phyloP scores from a whole-genome alignment of 2,888 invertebrate species.

The Oscheius sp. region DNA sequence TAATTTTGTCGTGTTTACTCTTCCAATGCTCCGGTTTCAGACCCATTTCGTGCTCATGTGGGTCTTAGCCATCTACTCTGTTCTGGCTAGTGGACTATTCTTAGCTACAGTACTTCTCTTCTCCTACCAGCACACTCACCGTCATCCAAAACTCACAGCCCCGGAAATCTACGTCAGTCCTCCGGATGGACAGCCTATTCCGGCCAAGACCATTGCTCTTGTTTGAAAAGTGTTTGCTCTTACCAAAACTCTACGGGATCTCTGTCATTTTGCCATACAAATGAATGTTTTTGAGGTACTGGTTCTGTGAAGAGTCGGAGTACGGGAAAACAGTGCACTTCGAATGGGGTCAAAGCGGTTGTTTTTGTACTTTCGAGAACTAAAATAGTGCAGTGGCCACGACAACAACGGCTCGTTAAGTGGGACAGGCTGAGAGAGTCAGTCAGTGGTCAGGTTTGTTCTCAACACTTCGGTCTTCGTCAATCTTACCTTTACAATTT shows the following conservation, averaged over 20 bases:
- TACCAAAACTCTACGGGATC: not conserved
- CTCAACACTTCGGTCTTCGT: no score
- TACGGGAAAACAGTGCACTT: no score
- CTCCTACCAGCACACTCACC: not conserved
- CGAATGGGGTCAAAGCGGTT: no score
- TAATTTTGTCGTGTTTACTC: not conserved
- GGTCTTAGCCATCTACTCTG: conserved; percentile 8
- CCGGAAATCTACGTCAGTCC: not conserved
- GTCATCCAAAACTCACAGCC: conserved; percentile 1
- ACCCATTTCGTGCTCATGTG: conserved; percentile 19
- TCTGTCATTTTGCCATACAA: not conserved
- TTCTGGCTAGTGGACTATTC: not conserved
- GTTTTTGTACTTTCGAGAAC: no score
- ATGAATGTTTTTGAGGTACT: no score
- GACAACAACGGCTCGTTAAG: no score
- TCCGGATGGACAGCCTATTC: not conserved
- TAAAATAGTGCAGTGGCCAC: no score
- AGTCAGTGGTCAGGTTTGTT: no score
- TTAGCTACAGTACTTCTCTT: not conserved
- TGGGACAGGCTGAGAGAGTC: no score
- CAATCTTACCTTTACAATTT: no score
- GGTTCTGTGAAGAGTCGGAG: no score
- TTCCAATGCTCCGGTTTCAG: not conserved
- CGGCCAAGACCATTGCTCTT: not conserved
- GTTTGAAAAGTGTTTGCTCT: not conserved